Percentiles rank a stretch among this genome's conserved stretches.
phyloP scores from a whole-genome alignment of 2,888 invertebrate species.

The Meghimatium bilineatum region DNA sequence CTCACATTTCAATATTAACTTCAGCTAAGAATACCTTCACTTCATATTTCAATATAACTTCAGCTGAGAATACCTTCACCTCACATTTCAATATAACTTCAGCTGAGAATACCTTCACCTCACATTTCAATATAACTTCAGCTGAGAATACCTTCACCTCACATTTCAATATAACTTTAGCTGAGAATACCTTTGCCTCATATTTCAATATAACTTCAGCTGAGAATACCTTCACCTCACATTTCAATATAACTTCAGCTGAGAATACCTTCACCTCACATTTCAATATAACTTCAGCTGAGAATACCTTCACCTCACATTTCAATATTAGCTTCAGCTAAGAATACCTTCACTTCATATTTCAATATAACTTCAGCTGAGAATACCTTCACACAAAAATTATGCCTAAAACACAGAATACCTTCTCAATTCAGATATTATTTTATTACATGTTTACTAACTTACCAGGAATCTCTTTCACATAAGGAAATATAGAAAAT shows the following conservation, averaged over 20 bases:
- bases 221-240: too few relatives aligned
- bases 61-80: not conserved
- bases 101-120: not conserved
- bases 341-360: too few relatives aligned
- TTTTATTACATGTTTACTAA: not conserved
- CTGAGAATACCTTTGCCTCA: too few relatives aligned
- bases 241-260: too few relatives aligned
- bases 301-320: not conserved
- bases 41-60: not conserved
- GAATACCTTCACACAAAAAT: too few relatives aligned
- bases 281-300: not conserved
- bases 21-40: not conserved
- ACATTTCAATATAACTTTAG: too few relatives aligned
- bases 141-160: too few relatives aligned
- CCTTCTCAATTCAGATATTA: not conserved
- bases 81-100: not conserved
- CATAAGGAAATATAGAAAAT: slow-evolving; percentile 67
- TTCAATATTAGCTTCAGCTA: not conserved
- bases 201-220: too few relatives aligned
- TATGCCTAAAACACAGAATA: not conserved
- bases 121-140: not conserved
- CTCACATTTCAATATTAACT: not conserved
- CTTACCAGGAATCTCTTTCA: slow-evolving; percentile 62
- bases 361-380: too few relatives aligned
- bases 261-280: too few relatives aligned